Conservation (phyloP, 2,113 vertebrate genomes). For the Protomyctophum bolini region DNA sequence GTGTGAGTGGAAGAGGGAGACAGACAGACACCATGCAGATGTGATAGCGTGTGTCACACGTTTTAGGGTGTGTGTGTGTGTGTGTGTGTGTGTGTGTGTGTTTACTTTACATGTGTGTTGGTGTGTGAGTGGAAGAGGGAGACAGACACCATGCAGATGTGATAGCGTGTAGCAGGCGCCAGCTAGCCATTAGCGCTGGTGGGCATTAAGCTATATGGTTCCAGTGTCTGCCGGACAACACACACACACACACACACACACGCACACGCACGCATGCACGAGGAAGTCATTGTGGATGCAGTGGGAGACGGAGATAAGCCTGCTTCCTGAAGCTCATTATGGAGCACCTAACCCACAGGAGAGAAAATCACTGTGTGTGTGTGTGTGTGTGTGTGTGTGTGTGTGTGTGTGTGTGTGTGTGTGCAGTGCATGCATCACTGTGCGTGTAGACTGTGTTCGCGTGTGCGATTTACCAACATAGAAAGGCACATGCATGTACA, state of each 20-base stretch:
- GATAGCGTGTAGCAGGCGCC: conserved; percentile 31
- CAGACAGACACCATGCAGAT: conserved; percentile 33
- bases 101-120: not conserved
- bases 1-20: not conserved
- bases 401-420: too few species aligned
- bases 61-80: conserved; percentile 2
- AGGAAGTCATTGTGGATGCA: conserved; percentile 52
- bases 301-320: conserved; percentile 59
- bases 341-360: conserved; percentile 5
- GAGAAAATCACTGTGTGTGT: not conserved
- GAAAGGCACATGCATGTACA: too few species aligned
- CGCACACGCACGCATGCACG: conserved; percentile 14
- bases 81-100: not conserved
- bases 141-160: conserved; percentile 36
- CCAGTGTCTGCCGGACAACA: conserved; percentile 21
- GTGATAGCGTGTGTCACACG: conserved; percentile 23
- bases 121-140: not conserved
- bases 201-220: conserved; percentile 30
- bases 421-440: too few species aligned
- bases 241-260: conserved; percentile 22
- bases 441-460: too few species aligned
- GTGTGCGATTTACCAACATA: too few species aligned
- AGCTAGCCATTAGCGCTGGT: conserved; percentile 22
- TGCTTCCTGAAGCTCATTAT: conserved; percentile 62
- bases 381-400: too few species aligned